Evolutionary conservation across 2,113 vertebrate species (phyloP).

Genomic region (Phaethornis superciliosus): DNA sequence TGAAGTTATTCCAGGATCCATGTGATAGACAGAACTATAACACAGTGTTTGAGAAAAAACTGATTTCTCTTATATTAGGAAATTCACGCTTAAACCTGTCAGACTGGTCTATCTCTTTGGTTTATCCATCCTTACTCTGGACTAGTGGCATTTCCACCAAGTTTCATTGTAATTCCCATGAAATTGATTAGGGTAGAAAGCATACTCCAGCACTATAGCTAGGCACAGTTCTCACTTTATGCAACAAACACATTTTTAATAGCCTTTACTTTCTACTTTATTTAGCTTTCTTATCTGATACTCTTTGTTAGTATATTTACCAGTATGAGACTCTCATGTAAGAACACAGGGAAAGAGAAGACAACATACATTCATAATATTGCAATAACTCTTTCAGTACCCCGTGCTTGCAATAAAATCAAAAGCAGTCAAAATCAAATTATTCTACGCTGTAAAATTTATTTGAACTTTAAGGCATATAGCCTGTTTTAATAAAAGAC

Average conservation of each 20-base stretch:
- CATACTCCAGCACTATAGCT: not conserved
- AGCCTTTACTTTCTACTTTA: not conserved
- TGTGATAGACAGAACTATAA: not conserved
- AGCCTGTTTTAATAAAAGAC: not conserved
- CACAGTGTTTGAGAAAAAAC: not conserved
- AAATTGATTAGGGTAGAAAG: not conserved
- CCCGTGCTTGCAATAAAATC: not conserved
- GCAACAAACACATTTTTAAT: conserved; percentile 30
- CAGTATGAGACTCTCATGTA: not conserved
- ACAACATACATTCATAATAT: not conserved
- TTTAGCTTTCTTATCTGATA: not conserved
- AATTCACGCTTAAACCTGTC: not conserved
- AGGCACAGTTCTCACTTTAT: not conserved
- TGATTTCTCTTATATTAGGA: not conserved
- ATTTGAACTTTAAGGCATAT: not conserved
- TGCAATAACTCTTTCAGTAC: not conserved
- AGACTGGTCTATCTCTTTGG: not conserved
- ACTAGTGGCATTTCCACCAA: conserved; percentile 31
- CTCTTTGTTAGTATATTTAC: not conserved
- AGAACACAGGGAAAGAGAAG: not conserved
- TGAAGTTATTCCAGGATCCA: not conserved
- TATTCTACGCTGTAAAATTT: not conserved
- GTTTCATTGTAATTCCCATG: not conserved
- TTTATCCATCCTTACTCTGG: conserved; percentile 21
- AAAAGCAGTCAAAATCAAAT: not conserved